Base-by-base conservation (phyloP, 64 coral and sea anemone genomes). In the Exaiptasia diaphana region DNA sequence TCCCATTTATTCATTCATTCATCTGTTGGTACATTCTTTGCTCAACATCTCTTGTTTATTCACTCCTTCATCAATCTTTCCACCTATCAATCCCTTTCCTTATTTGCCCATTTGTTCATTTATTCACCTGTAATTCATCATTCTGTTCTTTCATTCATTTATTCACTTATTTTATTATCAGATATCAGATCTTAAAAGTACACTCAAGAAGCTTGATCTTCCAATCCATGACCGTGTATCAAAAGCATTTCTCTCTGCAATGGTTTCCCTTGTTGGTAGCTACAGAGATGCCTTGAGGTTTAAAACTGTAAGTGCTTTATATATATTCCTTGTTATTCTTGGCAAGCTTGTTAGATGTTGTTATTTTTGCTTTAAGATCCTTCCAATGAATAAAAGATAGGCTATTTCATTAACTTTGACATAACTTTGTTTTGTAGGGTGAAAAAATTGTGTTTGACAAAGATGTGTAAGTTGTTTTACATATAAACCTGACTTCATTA, bases 191-290 rank as follows among this genome's bases (percentile, higher is more conserved):
- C 54, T 97, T 1, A 92, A 97, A 20, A 97, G 64, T 71, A 52
- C 84, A 4, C 83, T 97, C 7, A 97, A 97, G 67, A 97, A 92
- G 40, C 82, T 53, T 35, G 83, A 54, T 24, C 79, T 79, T 50
- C 89, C 94, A 41, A 97, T 97, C 61, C 83, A 91, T 15, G 94
- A 97, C 41, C 76, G 92, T 53, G 89, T 97, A 12, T 92, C 94
- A 7, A 91, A 34, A 11, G 83, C 84, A 3, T 97, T 97, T 67
- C 76, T 97, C 4, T 39, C 72, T 68, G 94, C 94, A 17, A 91
- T 97, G 82, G 94, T 97, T 1, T 78, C 56, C 32, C 73, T 97
- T 37, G 85, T 97, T 5, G 88, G 93, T 8, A 53, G 93, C 17
- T 97, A 97, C 78, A 76, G 93, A 85, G 84, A 97, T 79, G 93